Evolutionary conservation across 2,797 vertebrate species (phyloP).

Genomic region (Neomorphus geoffroyi): DNA sequence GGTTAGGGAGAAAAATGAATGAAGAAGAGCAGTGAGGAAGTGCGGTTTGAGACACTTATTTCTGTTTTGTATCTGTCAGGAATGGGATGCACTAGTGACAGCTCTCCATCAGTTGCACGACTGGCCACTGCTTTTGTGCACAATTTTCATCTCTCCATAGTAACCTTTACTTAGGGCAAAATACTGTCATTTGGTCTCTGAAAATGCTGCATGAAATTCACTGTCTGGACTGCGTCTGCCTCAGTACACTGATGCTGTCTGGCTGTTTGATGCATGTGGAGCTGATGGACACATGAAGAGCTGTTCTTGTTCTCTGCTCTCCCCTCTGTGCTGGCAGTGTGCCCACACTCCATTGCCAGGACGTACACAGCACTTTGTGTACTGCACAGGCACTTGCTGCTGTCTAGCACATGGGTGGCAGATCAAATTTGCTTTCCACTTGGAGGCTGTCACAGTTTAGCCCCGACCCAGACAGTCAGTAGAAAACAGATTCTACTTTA

Average conservation of each 20-base stretch:
- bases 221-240: background rate
- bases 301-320: background rate
- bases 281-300: accelerated
- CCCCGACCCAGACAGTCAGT: no score
- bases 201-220: background rate
- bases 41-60: background rate
- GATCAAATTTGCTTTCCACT: background rate
- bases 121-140: background rate
- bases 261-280: accelerated
- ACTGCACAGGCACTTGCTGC: background rate
- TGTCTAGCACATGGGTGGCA: background rate
- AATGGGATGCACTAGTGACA: background rate
- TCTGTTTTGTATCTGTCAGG: background rate
- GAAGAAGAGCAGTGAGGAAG: background rate
- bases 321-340: accelerated
- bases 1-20: background rate
- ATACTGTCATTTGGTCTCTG: background rate
- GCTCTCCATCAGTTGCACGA: background rate
- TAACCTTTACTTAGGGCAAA: background rate
- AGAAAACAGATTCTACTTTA: no score
- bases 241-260: background rate
- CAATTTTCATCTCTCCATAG: background rate
- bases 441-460: no score
- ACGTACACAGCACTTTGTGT: accelerated
- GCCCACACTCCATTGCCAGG: accelerated